phyloP scores from a whole-genome alignment of 2,797 vertebrate genomes.

The Dryobates pubescens region DNA sequence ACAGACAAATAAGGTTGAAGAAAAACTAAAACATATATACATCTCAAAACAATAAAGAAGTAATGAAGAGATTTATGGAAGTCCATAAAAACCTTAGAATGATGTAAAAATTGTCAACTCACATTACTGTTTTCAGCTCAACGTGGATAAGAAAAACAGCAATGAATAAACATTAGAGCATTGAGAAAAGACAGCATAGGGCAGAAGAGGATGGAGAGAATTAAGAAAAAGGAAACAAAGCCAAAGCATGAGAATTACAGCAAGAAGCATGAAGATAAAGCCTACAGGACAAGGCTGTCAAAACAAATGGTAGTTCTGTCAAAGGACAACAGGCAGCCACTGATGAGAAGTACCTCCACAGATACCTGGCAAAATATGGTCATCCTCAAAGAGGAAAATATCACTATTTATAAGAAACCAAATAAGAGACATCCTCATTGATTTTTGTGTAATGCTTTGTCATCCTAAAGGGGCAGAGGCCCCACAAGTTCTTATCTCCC shows the following conservation, averaged over 20 bases:
- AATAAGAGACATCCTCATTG: not conserved
- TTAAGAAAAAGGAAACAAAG: conserved; percentile 13
- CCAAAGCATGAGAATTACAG: not conserved
- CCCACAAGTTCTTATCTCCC: not conserved
- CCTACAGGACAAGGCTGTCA: conserved; percentile 35
- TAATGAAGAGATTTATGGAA: conserved; percentile 75
- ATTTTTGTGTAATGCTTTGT: not conserved
- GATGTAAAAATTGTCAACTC: conserved; percentile 57
- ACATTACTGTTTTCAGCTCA: conserved; percentile 67
- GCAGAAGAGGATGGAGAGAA: not conserved
- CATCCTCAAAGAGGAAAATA: not conserved
- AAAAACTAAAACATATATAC: conserved; percentile 48
- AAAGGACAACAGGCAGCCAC: not conserved
- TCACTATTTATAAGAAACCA: not conserved
- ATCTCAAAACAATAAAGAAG: conserved; percentile 61
- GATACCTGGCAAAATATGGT: not conserved
- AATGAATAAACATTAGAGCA: conserved; percentile 64
- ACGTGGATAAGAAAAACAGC: conserved; percentile 42
- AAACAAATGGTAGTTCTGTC: not conserved
- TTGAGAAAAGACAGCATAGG: not conserved
- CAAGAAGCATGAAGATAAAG: conserved; percentile 56
- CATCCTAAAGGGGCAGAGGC: not conserved
- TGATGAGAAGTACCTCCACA: not conserved
- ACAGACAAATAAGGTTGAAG: conserved; percentile 13
- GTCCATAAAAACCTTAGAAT: conserved; percentile 66